A percentile compares a stretch with the other conserved stretches of the same genome.
phyloP scores from a whole-genome alignment of 2,113 vertebrate genomes.

The Rhinogobius similis region DNA sequence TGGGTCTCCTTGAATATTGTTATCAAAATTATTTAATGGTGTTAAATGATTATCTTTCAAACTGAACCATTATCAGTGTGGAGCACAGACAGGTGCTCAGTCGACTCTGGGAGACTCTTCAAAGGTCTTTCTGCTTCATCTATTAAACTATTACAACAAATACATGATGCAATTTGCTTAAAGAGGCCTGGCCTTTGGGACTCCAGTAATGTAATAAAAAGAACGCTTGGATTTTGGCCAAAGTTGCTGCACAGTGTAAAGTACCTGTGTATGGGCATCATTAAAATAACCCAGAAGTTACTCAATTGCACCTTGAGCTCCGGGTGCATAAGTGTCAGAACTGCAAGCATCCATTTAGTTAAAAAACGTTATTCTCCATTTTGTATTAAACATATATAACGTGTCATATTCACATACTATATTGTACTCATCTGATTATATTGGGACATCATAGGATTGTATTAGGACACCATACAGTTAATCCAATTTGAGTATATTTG shows the following conservation, averaged over 20 bases:
- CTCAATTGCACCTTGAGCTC: neutral
- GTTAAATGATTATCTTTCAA: neutral
- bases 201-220: neutral
- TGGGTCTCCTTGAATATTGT: neutral
- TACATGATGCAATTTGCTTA: slow-evolving; percentile 1
- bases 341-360: neutral
- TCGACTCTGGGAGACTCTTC: neutral
- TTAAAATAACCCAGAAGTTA: neutral
- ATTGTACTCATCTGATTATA: no score
- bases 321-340: neutral
- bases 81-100: neutral
- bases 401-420: no score
- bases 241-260: neutral
- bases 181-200: neutral
- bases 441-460: no score
- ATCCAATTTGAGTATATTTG: no score
- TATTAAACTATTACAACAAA: neutral
- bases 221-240: neutral
- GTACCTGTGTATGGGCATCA: neutral
- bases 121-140: neutral
- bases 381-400: no score
- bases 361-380: no score
- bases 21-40: neutral
- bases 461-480: no score
- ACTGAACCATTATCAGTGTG: neutral